Base-by-base conservation (phyloP, 2,797 vertebrate genomes). In the Rachycentron canadum region DNA sequence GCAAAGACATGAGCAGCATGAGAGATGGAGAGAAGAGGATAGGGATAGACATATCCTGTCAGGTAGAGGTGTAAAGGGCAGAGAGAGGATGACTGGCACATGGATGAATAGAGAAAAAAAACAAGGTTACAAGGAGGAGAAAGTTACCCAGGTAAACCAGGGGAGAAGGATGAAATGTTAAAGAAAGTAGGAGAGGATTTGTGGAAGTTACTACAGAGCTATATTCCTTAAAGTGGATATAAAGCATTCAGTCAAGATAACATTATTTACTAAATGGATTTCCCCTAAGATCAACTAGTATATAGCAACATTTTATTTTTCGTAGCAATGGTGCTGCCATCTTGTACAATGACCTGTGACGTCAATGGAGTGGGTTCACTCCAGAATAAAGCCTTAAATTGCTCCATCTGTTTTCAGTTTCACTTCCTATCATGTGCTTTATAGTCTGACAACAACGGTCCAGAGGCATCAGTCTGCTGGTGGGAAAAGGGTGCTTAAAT, bases 1-100 rank as follows among this genome's bases (percentile, higher is more conserved):
- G 72, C 57, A 73, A 86, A 60, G 64, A 62, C 13, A 56, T 53
- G 36, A 69, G 62, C 36, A 76, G 73, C 28, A 23, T 66, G 30
- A 65, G 55, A 50, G 50, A 70, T 50, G 60, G 57, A 7, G 58
- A 41, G 38, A 41, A 26, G 36, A 38, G 28, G 38, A 47, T 28
- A 55, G 19, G 21, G 32, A 14, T 25, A 43, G 36, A 40, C 45
- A 21, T 38, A 45, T 23, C 41, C 17, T 69, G n/a, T 38, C 47
- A 57, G 40, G 36, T 21, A 1, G 25, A 69, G 49, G 57, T 60
- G 26, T 12, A 65, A 68, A 73, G 49, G 66, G 23, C 61, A 72
- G n/a, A 23, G 55, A 26, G 45, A 67, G 26, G 45, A 7, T 65
- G 38, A 71, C 26, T 43, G 68, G 7, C 36, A 13, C 73, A 57